Percentiles rank a stretch among this genome's conserved stretches.
Conservation (phyloP, 2,113 vertebrate species). For the Bombycilla garrulus region DNA sequence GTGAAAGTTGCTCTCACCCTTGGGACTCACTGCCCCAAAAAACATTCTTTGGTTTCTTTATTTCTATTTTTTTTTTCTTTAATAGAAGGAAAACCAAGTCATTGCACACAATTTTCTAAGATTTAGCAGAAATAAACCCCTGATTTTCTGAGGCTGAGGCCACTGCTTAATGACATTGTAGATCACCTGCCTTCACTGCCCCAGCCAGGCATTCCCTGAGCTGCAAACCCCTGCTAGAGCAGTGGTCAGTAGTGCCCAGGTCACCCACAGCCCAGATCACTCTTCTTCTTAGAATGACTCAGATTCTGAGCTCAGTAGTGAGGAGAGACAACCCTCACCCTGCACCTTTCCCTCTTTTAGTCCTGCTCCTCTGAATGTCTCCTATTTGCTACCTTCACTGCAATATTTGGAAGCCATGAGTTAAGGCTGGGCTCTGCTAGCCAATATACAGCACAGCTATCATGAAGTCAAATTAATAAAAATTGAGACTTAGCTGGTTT, state of each 20-base stretch:
- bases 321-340: neutral
- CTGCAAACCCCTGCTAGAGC: neutral
- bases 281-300: neutral
- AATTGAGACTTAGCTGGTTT: neutral
- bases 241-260: fast-evolving
- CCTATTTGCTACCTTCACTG: neutral
- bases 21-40: neutral
- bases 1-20: neutral
- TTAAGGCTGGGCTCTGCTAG: neutral
- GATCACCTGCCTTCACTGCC: neutral
- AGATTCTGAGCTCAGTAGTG: neutral
- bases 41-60: neutral
- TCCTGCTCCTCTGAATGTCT: neutral
- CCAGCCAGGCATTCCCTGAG: fast-evolving
- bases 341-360: neutral
- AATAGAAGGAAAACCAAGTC: neutral
- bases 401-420: neutral
- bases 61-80: neutral
- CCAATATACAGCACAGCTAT: neutral
- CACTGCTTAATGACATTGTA: neutral
- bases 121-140: neutral
- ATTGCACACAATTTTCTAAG: neutral
- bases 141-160: neutral
- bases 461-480: neutral
- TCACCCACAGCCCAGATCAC: neutral